A percentile compares a stretch with the other conserved stretches of the same genome.
These are phyloP conservation scores for Lithophane socia DNA, from an alignment of 2,888 invertebrate genomes.

Conservation along the genomic window DNA sequence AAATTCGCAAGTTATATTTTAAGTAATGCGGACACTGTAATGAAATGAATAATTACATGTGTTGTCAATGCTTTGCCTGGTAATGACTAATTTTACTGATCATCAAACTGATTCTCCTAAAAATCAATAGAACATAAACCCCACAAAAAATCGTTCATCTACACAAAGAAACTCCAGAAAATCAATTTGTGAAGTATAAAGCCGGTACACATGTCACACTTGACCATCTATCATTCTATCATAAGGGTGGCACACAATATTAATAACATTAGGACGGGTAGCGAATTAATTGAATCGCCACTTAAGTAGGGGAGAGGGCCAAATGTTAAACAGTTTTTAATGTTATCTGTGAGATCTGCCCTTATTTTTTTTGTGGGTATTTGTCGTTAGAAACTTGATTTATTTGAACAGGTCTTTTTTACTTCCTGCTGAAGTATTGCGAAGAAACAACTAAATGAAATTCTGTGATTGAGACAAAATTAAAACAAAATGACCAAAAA, in stretches of 20 bases:
- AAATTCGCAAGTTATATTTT: too few species aligned
- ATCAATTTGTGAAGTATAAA: slow-evolving; percentile 83
- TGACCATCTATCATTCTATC: slow-evolving; percentile 81
- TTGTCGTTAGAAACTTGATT: slow-evolving; percentile 20
- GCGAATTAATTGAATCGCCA: slow-evolving; percentile 82
- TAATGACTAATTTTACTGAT: slow-evolving; percentile 11
- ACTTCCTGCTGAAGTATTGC: neutral
- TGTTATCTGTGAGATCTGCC: slow-evolving; percentile 76
- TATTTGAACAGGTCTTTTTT: neutral
- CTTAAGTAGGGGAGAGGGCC: slow-evolving; percentile 75
- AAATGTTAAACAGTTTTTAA: slow-evolving; percentile 89
- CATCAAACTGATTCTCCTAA: neutral
- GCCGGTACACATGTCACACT: slow-evolving; percentile 86
- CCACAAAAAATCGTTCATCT: slow-evolving; percentile 41
- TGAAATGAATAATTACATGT: neutral
- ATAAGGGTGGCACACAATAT: slow-evolving; percentile 80
- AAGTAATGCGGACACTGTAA: too few species aligned
- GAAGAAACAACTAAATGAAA: neutral
- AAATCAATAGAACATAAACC: slow-evolving; percentile 44
- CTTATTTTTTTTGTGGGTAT: slow-evolving; percentile 47
- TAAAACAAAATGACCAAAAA: neutral
- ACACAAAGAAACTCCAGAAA: slow-evolving; percentile 67
- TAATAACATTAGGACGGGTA: slow-evolving; percentile 83
- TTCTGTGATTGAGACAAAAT: neutral
- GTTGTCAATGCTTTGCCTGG: neutral